Base-by-base conservation (phyloP, 2,797 vertebrate species). In the Pteronotus mesoamericanus region DNA sequence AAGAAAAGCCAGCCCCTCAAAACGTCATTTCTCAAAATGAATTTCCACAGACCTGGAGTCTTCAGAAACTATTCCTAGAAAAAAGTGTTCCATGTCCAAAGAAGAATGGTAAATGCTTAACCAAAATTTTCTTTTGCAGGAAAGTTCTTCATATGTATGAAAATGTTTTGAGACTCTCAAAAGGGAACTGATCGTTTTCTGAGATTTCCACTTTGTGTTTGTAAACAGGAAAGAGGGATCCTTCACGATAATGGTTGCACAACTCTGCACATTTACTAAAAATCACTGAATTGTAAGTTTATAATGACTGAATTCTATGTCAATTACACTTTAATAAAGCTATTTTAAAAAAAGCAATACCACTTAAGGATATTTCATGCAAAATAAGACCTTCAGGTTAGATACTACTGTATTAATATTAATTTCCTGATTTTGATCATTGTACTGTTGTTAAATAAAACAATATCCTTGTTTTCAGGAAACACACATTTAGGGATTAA, bases 361-460 rank as follows among this genome's bases (percentile, higher is more conserved):
- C 42, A 91, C 78, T 22, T 96, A 29, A 57, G 37, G 16, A 83
- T 51, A 80, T 59, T 86, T 61, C 42, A 71, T 57, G 59, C 6
- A 92, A 95, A 95, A 92, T 57, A 71, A 75, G 29, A 90, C 32
- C 37, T 75, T 6, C 32, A 64, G 6, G 83, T 46, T 72, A 77
- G 46, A 68, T 46, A 94, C 77, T 66, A 92, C 0, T 88, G 7
- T 37, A 86, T 53, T 68, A 91, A 34, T 77, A 51, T 77, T 94
- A 77, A 85, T 64, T 93, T 92, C 66, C 34, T 95, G 39, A 89
- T 51, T 95, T 88, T 75, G 42, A 91, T 85, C 32, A 92, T 2
- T 34, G 10, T 77, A 68, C n/a, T 79, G 10, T 15, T 77, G 14
- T 86, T 91, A 93, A 74, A 39, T 79, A 61, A 72, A 32, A 90